Conservation (phyloP, 2,113 vertebrate species). For the Percina caprodes region DNA sequence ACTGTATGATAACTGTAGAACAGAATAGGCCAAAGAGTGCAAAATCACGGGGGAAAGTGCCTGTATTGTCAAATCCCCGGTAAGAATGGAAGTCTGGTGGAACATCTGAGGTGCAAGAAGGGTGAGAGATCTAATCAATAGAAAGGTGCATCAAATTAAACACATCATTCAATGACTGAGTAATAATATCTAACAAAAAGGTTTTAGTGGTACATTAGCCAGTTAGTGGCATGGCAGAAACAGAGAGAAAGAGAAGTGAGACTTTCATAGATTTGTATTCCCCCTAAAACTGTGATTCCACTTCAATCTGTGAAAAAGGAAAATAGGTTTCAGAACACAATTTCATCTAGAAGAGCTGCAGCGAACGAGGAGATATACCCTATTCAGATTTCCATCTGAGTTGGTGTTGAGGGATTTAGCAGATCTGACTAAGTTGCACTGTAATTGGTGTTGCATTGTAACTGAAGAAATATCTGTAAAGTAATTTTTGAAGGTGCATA, state of each 20-base stretch:
- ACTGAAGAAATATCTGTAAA: conserved; percentile 17
- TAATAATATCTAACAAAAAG: neutral
- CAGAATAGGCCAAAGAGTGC: neutral
- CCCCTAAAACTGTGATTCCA: neutral
- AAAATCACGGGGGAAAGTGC: neutral
- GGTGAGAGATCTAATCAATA: conserved; percentile 9
- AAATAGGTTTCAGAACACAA: conserved; percentile 22
- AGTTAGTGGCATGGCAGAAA: neutral
- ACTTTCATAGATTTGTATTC: conserved; percentile 6
- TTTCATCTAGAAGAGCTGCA: conserved; percentile 10
- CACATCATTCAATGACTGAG: conserved; percentile 8
- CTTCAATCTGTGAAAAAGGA: conserved; percentile 28
- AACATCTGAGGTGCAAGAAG: neutral
- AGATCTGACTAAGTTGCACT: conserved; percentile 14
- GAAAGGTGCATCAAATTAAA: conserved; percentile 26
- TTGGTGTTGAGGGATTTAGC: conserved; percentile 45
- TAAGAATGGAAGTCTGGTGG: neutral
- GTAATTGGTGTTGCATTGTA: conserved; percentile 45
- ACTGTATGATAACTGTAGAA: conserved; percentile 5
- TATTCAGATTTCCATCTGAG: conserved; percentile 18
- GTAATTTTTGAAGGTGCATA: conserved; percentile 36
- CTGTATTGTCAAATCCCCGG: neutral
- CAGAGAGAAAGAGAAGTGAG: neutral
- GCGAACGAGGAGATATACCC: conserved; percentile 18
- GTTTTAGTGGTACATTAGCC: neutral